Evolutionary conservation across 1,140 invertebrate species (phyloP), one percentile per base, ranked within the genome.

Genomic region (Megalopta genalis): DNA sequence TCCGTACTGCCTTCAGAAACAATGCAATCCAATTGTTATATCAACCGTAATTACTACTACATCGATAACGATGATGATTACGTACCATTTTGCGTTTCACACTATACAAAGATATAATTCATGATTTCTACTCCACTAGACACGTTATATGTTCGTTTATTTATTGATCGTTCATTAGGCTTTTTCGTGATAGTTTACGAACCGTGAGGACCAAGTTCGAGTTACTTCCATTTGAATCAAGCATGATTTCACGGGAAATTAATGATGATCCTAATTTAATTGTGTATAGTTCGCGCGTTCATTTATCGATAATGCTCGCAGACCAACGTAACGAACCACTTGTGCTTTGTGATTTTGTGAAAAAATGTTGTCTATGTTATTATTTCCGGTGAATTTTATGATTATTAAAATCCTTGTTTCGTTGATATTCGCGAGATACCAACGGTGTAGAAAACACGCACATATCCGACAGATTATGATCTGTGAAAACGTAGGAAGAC

Each of bases 401-500:
- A 7, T 6, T 32, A 27, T 63, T 65, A 21, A 52, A 60, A 52
- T 16, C 7, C 42, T 46, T 49, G 9, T 54, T 67, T 79, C 39
- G 2, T 60, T 60, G 42, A 72, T 72, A 73, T 81, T 73, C 18
- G 63, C 66, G 46, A n/a, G n/a, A 86, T 73, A 49, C 54, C 42
- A 60, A 67, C 62, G 54, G 60, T 37, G 27, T 72, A 76, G 64
- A 16, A 70, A 85, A 87, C 72, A 79, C 79, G 73, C 74, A 87
- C 83, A 81, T 86, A 86, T 87, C 85, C 63, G 70, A 64, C 37
- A 81, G 67, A 82, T 66, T 46, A 54, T 68, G 63, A 71, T 77
- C 64, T 60, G n/a, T 71, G 27, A 25, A 18, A 68, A n/a, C 65
- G 21, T 42, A 76, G 60, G 49, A 49, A 25, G 65, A 46, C 32